Base-by-base conservation (phyloP, 2,888 invertebrate species). In the Epinotia demarniana region DNA sequence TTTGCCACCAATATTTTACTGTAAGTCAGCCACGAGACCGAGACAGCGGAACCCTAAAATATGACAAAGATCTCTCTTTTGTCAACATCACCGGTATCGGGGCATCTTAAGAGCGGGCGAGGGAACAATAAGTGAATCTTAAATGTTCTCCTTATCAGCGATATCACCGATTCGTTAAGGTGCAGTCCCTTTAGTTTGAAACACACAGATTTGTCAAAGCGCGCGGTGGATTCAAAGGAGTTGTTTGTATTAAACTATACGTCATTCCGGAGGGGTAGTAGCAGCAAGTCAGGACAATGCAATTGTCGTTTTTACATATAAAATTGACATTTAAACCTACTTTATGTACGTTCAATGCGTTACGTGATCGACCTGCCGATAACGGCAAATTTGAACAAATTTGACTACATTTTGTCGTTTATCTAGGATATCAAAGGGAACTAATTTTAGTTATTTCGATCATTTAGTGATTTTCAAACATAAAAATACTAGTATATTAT, bases 61-160 rank as follows among this genome's bases (percentile, higher is more conserved):
- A 86, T 89, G 90, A 89, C 89, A 89, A 89, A 90, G 89, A 83
- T 87, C 83, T 88, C 84, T 85, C 91, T 88, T 93, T 93, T 93
- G 93, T 93, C 93, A 93, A 91, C 92, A 92, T 93, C 91, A 88
- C 79, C 76, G 81, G 84, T 92, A 93, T 93, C 93, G 81, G 80
- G 76, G 80, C 86, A 93, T 93, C 93, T 93, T 90, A 93, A 93
- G 89, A 93, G 92, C 87, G 82, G 77, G 80, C 84, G 84, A 86
- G 84, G 81, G 89, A 91, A 93, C 93, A 93, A 93, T 92, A 91
- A 93, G 89, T 91, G 92, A 92, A 92, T 92, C 91, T 90, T 91
- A 92, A 92, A 92, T 88, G 90, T 86, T 89, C 80, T 79, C 81
- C 88, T 90, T 93, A 93, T 92, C 93, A 87, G 78, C 79, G 82